Percentiles rank a stretch among this genome's conserved stretches.
Evolutionary conservation across 2,113 vertebrate genomes (phyloP).

Genomic region (Eurystomus gularis): DNA sequence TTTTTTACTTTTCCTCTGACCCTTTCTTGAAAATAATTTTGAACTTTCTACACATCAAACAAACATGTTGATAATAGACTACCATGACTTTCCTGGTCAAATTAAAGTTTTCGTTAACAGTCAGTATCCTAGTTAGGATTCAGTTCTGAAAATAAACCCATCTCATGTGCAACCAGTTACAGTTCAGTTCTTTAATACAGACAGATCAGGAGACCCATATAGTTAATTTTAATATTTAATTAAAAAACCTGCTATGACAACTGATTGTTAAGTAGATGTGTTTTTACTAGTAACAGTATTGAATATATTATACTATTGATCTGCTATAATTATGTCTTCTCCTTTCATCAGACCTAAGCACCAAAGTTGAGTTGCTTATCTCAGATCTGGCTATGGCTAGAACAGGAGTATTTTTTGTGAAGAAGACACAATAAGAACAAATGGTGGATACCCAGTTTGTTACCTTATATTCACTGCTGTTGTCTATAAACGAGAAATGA

Average conservation of each 20-base stretch:
- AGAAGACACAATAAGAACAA: not conserved
- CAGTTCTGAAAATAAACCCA: not conserved
- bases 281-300: not conserved
- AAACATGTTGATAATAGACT: not conserved
- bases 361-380: not conserved
- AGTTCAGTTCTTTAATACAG: not conserved
- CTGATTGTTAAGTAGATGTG: not conserved
- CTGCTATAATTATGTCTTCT: not conserved
- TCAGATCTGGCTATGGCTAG: not conserved
- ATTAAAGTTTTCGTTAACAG: not conserved
- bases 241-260: not conserved
- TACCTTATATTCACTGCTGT: not conserved
- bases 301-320: not conserved
- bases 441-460: not conserved
- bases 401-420: not conserved
- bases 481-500: not conserved
- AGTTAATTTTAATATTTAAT: slow-evolving; percentile 10
- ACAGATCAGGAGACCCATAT: not conserved
- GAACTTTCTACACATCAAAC: not conserved
- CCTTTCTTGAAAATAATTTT: not conserved
- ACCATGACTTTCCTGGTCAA: not conserved
- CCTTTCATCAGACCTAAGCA: not conserved
- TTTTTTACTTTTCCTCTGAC: not conserved
- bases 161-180: not conserved
- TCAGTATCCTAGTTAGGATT: not conserved